Evolutionary conservation across 2,888 invertebrate genomes (phyloP).

Genomic region (Dolichopus griseipennis): DNA sequence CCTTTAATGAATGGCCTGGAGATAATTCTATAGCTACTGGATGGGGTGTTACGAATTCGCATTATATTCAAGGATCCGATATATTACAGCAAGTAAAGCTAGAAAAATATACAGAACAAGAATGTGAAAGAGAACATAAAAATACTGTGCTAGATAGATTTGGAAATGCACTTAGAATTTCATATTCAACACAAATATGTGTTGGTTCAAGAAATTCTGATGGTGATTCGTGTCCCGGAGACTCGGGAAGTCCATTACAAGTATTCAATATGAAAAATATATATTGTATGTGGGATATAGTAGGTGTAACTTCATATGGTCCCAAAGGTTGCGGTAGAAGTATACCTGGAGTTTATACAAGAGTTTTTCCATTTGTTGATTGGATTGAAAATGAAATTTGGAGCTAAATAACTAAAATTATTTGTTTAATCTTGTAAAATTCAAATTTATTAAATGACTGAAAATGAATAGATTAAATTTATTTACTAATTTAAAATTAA

Average conservation of each 20-base stretch:
- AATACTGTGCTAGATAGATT: slow-evolving; percentile 26
- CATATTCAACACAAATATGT: slow-evolving; percentile 41
- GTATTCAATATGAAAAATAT: slow-evolving; percentile 31
- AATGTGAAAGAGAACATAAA: slow-evolving; percentile 35
- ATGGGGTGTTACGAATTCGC: slow-evolving; percentile 39
- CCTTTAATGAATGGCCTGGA: slow-evolving; percentile 21
- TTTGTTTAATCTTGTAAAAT: no score
- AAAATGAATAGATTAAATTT: no score
- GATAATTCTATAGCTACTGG: slow-evolving; percentile 36
- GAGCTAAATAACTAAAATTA: slow-evolving; percentile 26
- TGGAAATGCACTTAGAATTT: slow-evolving; percentile 41
- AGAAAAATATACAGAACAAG: slow-evolving; percentile 31
- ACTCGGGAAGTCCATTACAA: slow-evolving; percentile 42
- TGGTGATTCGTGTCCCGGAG: slow-evolving; percentile 41
- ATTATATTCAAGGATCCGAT: slow-evolving; percentile 32
- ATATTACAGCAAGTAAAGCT: slow-evolving; percentile 48
- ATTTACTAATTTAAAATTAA: no score
- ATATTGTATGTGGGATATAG: slow-evolving; percentile 36
- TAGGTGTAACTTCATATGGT: slow-evolving; percentile 43
- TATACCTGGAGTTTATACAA: slow-evolving; percentile 52
- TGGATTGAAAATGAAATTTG: slow-evolving; percentile 55
- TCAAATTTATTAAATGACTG: no score
- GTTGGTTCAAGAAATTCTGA: slow-evolving; percentile 40
- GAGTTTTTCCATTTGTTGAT: slow-evolving; percentile 47
- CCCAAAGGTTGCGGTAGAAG: slow-evolving; percentile 39